phyloP scores from a whole-genome alignment of 1,140 invertebrate species.

The Camponotus pennsylvanicus region DNA sequence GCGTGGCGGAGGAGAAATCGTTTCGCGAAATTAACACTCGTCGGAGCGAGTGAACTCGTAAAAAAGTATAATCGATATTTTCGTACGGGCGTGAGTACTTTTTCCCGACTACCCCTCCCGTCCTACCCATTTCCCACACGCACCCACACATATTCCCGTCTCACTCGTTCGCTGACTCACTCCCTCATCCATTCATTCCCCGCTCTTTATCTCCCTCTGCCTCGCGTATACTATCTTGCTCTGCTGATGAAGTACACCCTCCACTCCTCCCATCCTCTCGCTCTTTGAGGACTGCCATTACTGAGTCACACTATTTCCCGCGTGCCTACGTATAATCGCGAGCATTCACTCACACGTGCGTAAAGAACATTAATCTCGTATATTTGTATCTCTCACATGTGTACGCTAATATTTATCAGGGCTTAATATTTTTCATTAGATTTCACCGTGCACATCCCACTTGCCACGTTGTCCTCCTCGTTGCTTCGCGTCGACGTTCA shows the following conservation, averaged over 20 bases:
- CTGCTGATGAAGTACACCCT: conserved; percentile 31
- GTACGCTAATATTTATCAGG: conserved; percentile 49
- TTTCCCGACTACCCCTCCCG: conserved; percentile 35
- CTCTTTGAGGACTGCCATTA: conserved; percentile 33
- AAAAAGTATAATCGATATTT: conserved; percentile 81
- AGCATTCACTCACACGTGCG: neutral
- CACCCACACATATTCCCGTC: neutral
- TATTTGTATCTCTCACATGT: conserved; percentile 60
- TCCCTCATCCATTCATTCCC: conserved; percentile 29
- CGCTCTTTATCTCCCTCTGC: conserved; percentile 28
- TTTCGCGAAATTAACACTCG: conserved; percentile 78
- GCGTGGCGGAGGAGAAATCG: conserved; percentile 70
- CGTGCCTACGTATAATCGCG: neutral
- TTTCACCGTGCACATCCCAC: conserved; percentile 34
- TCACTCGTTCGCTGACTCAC: conserved; percentile 51
- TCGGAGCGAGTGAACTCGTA: conserved; percentile 71
- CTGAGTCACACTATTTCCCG: conserved; percentile 58
- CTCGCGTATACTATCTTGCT: conserved; percentile 12
- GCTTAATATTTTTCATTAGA: conserved; percentile 75
- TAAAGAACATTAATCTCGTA: conserved; percentile 70
- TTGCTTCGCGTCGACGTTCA: conserved; percentile 31
- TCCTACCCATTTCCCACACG: neutral
- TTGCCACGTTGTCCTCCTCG: neutral
- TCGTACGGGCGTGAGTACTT: conserved; percentile 75
- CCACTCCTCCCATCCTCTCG: conserved; percentile 12